These are phyloP conservation scores for Macrotis lagotis DNA, from an alignment of 2,113 vertebrate species.

Conservation along the genomic window DNA sequence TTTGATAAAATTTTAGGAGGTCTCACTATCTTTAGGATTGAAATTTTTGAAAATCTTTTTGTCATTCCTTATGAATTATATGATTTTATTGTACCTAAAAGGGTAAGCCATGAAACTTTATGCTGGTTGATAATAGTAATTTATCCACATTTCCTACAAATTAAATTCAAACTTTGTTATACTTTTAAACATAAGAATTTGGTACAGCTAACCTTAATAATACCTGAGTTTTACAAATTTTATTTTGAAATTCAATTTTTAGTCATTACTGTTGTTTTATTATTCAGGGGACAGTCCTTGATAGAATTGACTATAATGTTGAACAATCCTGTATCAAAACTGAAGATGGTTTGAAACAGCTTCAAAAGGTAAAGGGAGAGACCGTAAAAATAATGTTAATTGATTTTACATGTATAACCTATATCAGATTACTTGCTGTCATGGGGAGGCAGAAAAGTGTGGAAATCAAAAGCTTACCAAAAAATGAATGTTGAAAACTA, in stretches of 20 bases:
- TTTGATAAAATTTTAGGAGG: not conserved
- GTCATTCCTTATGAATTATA: not conserved
- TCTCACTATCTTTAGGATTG: not conserved
- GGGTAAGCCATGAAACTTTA: accelerated
- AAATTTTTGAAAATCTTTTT: not conserved
- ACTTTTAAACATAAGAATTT: not conserved
- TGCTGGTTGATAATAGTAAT: not conserved
- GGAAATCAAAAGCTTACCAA: too few relatives aligned
- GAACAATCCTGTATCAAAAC: slow-evolving; percentile 97
- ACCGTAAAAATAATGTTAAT: accelerated
- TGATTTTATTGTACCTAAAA: not conserved
- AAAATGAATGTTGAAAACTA: too few relatives aligned
- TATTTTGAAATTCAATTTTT: not conserved
- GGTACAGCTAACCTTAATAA: not conserved
- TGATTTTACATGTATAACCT: too few relatives aligned
- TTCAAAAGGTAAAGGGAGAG: slow-evolving; percentile 92
- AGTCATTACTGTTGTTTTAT: slow-evolving; percentile 45
- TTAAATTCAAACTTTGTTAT: accelerated
- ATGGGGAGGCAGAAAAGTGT: too few relatives aligned
- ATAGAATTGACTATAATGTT: slow-evolving; percentile 98
- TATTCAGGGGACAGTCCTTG: slow-evolving; percentile 94
- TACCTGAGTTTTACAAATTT: not conserved
- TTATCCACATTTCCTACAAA: not conserved
- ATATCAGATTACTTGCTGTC: too few relatives aligned
- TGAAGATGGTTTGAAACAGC: slow-evolving; percentile 95